phyloP scores from a whole-genome alignment of 1,140 invertebrate species.

The Bombyx mandarina region DNA sequence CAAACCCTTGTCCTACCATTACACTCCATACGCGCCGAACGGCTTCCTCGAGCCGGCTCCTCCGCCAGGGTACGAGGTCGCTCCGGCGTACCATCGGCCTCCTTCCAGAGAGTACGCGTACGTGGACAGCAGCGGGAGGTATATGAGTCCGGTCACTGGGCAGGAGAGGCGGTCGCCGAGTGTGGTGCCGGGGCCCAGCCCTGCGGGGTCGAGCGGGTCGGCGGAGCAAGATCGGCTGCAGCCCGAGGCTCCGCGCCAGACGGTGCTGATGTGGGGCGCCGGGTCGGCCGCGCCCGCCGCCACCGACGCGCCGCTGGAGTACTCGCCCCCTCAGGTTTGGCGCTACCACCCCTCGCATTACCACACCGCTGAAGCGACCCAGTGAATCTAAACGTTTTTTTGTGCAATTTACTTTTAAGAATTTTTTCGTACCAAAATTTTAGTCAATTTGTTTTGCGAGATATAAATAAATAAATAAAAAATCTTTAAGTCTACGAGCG shows the following conservation, averaged over 20 bases:
- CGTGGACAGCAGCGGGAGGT: slow-evolving; percentile 58
- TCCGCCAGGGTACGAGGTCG: slow-evolving; percentile 63
- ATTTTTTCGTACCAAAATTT: too few relatives aligned
- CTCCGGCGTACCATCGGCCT: slow-evolving; percentile 52
- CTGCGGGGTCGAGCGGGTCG: slow-evolving; percentile 49
- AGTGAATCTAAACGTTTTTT: slow-evolving; percentile 28
- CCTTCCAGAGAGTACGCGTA: slow-evolving; percentile 66
- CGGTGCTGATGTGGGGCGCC: slow-evolving; percentile 89
- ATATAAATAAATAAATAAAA: too few relatives aligned
- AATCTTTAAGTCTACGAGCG: too few relatives aligned
- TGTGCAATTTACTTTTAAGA: slow-evolving; percentile 23
- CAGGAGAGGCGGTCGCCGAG: slow-evolving; percentile 69
- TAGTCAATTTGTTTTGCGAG: slow-evolving; percentile 5
- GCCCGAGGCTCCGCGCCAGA: slow-evolving; percentile 79
- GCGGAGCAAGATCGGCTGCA: slow-evolving; percentile 48
- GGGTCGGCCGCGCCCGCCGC: slow-evolving; percentile 50
- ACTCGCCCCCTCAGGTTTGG: slow-evolving; percentile 65
- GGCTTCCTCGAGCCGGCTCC: slow-evolving; percentile 81
- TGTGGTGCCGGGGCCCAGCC: slow-evolving; percentile 59
- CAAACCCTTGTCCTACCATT: slow-evolving; percentile 82
- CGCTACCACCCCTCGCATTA: slow-evolving; percentile 61
- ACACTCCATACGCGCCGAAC: slow-evolving; percentile 80
- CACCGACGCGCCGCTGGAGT: slow-evolving; percentile 54
- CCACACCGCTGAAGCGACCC: slow-evolving; percentile 64
- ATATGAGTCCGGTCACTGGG: slow-evolving; percentile 55